Conservation (phyloP, 2,113 vertebrate genomes). For the Oryctolagus cuniculus region mOryCun1.1 NC_091442.1:56809501-56810000, state of each 20-base stretch:
- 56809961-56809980: neutral
- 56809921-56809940: neutral
- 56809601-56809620: conserved; percentile 19
- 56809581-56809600: conserved; percentile 59
- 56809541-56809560: conserved; percentile 86
- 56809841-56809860: neutral
- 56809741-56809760: neutral
- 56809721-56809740: neutral
- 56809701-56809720: neutral
- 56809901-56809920: neutral
- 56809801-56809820: neutral
- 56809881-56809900: neutral
- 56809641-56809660: conserved; percentile 43
- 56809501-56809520: conserved; percentile 90
- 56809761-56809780: conserved; percentile 11
- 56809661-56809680: neutral
- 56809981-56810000: neutral
- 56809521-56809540: conserved; percentile 88
- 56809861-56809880: neutral
- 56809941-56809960: neutral
- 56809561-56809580: conserved; percentile 81
- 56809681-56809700: neutral
- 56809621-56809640: neutral
- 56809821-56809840: neutral
- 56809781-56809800: neutral